Percentiles rank a stretch among this genome's conserved stretches.
These are phyloP conservation scores for Onychomys leucogaster DNA, from an alignment of 2,797 vertebrate genomes.

Conservation along the genomic window DNA sequence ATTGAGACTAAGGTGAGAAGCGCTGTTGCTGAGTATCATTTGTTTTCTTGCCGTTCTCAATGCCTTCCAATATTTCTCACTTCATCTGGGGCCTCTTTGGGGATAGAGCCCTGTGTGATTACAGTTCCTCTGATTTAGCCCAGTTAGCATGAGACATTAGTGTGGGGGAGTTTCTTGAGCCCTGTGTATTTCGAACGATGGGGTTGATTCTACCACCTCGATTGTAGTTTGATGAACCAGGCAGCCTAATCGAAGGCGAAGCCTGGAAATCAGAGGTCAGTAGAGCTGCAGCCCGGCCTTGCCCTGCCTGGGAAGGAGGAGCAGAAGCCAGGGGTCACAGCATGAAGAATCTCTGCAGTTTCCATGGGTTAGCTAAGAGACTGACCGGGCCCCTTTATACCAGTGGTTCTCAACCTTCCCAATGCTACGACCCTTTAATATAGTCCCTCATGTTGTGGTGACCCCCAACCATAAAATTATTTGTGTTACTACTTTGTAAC, in stretches of 20 bases:
- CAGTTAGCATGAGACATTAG: not conserved
- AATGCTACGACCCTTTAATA: not conserved
- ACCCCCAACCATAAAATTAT: not conserved
- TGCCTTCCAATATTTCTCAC: conserved; percentile 79
- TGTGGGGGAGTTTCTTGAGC: not conserved
- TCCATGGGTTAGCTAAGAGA: not conserved
- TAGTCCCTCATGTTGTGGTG: not conserved
- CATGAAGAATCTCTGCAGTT: not conserved
- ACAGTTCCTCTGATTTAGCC: conserved; percentile 31
- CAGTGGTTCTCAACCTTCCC: not conserved
- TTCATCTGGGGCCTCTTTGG: conserved; percentile 41
- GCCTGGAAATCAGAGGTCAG: not conserved
- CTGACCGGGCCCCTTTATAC: not conserved
- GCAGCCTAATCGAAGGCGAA: not conserved
- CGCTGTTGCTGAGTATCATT: conserved; percentile 79
- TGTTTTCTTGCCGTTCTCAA: conserved; percentile 75
- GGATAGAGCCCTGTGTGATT: conserved; percentile 58
- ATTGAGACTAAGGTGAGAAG: conserved; percentile 79
- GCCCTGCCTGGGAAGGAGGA: not conserved
- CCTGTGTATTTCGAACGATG: not conserved
- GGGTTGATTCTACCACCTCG: not conserved
- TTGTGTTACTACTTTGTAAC: not conserved
- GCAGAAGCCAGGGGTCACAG: not conserved
- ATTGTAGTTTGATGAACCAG: not conserved
- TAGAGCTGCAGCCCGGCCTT: not conserved